Percentiles rank a stretch among this genome's conserved stretches.
phyloP scores from a whole-genome alignment of 2,113 vertebrate species.

The Zosterops pallidus region DNA sequence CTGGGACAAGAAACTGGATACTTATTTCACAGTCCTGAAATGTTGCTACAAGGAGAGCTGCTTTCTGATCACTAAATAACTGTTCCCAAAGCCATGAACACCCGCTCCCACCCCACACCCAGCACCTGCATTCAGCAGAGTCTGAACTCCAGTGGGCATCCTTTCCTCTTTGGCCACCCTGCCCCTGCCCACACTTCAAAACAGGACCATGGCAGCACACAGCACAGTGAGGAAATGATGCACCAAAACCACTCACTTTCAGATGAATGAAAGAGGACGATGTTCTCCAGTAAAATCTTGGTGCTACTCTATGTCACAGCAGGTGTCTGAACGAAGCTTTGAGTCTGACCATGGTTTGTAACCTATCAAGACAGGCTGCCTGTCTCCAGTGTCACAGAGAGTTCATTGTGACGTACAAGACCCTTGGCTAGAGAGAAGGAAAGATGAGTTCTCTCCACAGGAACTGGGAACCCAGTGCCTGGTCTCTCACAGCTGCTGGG shows the following conservation, averaged over 20 bases:
- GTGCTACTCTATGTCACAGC: not conserved
- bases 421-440: not conserved
- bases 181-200: not conserved
- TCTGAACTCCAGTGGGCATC: not conserved
- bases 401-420: accelerated
- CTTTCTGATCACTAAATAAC: not conserved
- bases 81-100: not conserved
- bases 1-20: not conserved
- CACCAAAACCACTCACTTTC: accelerated
- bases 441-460: not conserved
- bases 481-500: not conserved
- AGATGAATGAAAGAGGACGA: not conserved
- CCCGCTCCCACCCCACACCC: no score
- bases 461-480: accelerated
- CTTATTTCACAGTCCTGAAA: not conserved
- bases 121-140: not conserved
- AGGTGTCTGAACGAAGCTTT: not conserved
- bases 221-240: not conserved
- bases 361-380: not conserved
- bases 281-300: not conserved
- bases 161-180: not conserved
- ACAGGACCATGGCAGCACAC: not conserved
- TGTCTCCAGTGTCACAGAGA: not conserved
- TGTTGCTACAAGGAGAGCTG: not conserved
- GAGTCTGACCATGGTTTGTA: not conserved